Percentiles rank a stretch among this genome's conserved stretches.
phyloP scores from a whole-genome alignment of 2,113 vertebrate genomes.

The Heterocephalus glaber region DNA sequence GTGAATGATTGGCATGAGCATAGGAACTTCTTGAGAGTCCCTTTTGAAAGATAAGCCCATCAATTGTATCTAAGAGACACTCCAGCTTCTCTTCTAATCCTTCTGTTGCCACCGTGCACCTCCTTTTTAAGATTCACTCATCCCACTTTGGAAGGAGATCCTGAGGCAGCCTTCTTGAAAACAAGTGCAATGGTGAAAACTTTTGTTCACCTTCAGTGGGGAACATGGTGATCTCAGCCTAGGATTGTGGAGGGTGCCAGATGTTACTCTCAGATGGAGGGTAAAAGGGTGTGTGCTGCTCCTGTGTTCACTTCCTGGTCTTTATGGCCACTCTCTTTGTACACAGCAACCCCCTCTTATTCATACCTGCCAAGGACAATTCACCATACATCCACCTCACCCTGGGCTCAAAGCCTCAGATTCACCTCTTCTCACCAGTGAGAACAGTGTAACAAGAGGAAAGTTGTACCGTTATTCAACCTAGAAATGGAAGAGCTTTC shows the following conservation, averaged over 20 bases:
- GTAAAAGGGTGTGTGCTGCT: background rate
- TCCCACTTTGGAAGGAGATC: background rate
- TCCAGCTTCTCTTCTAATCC: background rate
- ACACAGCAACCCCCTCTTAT: background rate
- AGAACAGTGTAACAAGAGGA: background rate
- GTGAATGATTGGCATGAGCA: background rate
- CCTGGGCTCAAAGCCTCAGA: background rate
- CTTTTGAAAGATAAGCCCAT: background rate
- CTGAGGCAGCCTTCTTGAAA: background rate
- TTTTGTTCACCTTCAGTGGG: background rate
- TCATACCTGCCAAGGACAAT: background rate
- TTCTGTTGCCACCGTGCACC: background rate
- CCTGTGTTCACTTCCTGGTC: background rate
- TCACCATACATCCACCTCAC: background rate
- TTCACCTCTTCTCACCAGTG: background rate
- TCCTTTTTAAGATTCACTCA: background rate
- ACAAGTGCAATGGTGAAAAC: background rate
- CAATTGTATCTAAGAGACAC: background rate
- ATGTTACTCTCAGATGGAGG: background rate
- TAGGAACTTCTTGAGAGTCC: background rate
- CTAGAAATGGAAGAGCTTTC: constrained; percentile 12
- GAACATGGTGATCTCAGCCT: background rate
- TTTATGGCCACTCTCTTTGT: background rate
- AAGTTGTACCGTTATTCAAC: background rate
- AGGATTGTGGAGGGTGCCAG: background rate